These are phyloP conservation scores for Bradypus variegatus DNA, from an alignment of 2,797 vertebrate species.

Conservation along the genomic window DNA sequence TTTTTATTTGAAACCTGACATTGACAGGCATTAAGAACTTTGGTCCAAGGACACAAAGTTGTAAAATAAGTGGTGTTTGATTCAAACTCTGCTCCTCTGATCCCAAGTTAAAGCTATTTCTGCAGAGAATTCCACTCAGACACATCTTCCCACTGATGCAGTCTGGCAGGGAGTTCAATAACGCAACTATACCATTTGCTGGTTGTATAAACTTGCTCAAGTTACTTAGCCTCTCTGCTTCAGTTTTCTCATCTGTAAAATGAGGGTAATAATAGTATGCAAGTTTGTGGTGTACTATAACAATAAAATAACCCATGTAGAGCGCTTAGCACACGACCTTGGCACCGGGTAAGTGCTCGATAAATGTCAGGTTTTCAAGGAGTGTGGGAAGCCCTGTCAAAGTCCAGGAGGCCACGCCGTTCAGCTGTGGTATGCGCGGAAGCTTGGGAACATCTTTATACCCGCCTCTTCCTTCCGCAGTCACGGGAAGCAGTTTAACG, in stretches of 20 bases:
- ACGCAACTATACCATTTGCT: neutral
- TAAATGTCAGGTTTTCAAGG: neutral
- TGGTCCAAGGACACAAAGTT: neutral
- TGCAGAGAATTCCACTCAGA: neutral
- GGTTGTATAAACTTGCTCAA: neutral
- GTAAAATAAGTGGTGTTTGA: neutral
- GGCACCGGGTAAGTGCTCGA: neutral
- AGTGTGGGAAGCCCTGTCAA: neutral
- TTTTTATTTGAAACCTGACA: neutral
- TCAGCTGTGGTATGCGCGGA: neutral
- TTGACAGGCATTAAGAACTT: neutral
- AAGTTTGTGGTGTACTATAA: neutral
- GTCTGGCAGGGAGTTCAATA: neutral
- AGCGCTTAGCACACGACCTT: neutral
- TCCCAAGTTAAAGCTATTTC: neutral
- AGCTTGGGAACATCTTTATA: neutral
- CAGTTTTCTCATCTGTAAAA: neutral
- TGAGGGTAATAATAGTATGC: neutral
- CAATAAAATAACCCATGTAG: neutral
- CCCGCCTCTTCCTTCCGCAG: conserved; percentile 47
- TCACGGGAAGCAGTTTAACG: conserved; percentile 31
- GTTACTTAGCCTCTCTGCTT: neutral
- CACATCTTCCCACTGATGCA: neutral
- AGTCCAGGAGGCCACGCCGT: neutral
- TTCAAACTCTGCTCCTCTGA: neutral